These are phyloP conservation scores for Macrobrachium rosenbergii DNA, from an alignment of 1,140 invertebrate genomes.

Conservation along the genomic window DNA sequence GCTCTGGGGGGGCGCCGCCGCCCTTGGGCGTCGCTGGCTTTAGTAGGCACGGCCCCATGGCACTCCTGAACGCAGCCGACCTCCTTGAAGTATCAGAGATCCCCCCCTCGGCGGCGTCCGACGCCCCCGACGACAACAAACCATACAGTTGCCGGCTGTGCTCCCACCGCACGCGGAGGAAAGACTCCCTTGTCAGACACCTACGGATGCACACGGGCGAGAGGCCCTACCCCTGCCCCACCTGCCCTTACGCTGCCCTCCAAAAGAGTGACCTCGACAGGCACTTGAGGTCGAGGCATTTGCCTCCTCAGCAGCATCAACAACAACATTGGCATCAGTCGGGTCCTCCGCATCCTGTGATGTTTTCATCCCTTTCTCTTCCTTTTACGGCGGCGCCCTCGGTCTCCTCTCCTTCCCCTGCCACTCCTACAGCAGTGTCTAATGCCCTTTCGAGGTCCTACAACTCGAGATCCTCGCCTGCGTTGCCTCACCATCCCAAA, in stretches of 20 bases:
- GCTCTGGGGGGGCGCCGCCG: background rate
- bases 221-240: slow-evolving; percentile 71
- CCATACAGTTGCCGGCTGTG: slow-evolving; percentile 42
- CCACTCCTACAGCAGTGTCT: background rate
- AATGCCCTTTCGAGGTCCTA: too few relatives aligned
- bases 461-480: too few relatives aligned
- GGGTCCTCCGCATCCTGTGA: background rate
- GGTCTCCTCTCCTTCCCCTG: background rate
- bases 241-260: slow-evolving; percentile 74
- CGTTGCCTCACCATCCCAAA: too few relatives aligned
- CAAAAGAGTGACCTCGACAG: slow-evolving; percentile 74
- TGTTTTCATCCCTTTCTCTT: background rate
- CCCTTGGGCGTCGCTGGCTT: background rate
- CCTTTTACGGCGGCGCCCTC: background rate
- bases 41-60: slow-evolving; percentile 8
- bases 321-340: background rate
- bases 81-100: background rate
- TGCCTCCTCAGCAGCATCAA: background rate
- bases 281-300: slow-evolving; percentile 74
- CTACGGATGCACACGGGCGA: slow-evolving; percentile 71
- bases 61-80: background rate
- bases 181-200: slow-evolving; percentile 66
- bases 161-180: slow-evolving; percentile 44
- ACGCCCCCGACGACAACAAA: background rate
- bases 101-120: background rate